A percentile compares a stretch with the other conserved stretches of the same genome.
These are phyloP conservation scores for Eulemur albifrons DNA, from an alignment of 2,797 vertebrate species.

Conservation along the genomic window DNA sequence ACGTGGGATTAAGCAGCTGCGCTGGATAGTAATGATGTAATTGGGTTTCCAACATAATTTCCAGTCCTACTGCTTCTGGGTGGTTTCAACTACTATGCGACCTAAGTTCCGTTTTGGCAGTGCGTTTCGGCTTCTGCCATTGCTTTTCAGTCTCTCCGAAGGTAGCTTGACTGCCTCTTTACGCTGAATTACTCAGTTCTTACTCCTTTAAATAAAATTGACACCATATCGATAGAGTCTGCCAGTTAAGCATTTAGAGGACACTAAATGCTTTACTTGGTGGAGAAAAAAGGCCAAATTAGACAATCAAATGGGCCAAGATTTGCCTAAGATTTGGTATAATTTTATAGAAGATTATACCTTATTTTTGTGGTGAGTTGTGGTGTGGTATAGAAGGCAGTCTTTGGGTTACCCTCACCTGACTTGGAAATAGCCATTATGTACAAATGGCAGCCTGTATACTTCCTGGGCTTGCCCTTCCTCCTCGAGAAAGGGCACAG, in stretches of 20 bases:
- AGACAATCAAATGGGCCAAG: neutral
- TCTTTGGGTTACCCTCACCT: neutral
- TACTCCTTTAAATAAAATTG: neutral
- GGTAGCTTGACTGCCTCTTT: neutral
- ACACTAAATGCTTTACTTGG: neutral
- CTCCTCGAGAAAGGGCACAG: neutral
- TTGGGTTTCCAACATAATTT: slow-evolving; percentile 50
- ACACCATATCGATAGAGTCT: neutral
- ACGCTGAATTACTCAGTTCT: neutral
- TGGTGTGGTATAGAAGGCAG: neutral
- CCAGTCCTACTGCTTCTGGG: slow-evolving; percentile 36
- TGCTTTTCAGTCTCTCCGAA: neutral
- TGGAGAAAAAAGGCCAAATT: neutral
- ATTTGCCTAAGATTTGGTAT: neutral
- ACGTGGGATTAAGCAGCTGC: slow-evolving; percentile 52
- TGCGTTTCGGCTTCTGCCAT: neutral
- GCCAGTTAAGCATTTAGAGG: neutral
- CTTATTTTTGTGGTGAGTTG: neutral
- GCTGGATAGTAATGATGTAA: slow-evolving; percentile 39
- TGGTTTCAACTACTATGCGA: neutral
- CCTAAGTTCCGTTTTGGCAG: neutral
- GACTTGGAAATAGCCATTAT: neutral
- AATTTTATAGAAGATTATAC: neutral
- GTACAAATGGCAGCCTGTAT: neutral
- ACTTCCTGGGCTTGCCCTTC: neutral